Percentiles rank a stretch among this genome's conserved stretches.
phyloP scores from a whole-genome alignment of 2,888 invertebrate genomes.

The Drosophila borborema region DNA sequence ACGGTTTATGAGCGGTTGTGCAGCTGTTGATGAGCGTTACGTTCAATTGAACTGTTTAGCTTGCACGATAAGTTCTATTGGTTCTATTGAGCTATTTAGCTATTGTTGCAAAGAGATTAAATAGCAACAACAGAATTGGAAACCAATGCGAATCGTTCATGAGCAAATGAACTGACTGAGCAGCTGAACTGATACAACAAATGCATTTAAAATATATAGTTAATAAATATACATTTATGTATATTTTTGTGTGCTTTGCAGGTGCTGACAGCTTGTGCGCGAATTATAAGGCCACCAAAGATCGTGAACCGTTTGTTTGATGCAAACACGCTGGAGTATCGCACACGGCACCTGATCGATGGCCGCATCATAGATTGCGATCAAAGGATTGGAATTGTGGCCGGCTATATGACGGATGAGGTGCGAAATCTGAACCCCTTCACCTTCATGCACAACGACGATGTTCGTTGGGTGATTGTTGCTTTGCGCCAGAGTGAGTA shows the following conservation, averaged over 20 bases:
- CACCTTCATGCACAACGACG: constrained; percentile 95
- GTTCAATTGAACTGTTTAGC: background rate
- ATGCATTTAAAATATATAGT: background rate
- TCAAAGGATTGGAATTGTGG: constrained; percentile 94
- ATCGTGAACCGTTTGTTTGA: constrained; percentile 89
- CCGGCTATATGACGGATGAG: constrained; percentile 95
- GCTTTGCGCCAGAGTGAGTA: constrained; percentile 93
- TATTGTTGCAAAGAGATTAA: background rate
- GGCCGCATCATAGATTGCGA: constrained; percentile 96
- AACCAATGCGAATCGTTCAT: background rate
- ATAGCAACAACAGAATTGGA: background rate
- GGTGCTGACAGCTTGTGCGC: constrained; percentile 91
- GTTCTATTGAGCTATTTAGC: constrained; percentile 2
- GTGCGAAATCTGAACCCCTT: constrained; percentile 95
- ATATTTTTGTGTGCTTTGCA: constrained; percentile 53
- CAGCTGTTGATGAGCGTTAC: background rate
- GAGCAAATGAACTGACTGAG: background rate
- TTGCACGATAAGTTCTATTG: background rate
- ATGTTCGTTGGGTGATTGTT: constrained; percentile 95
- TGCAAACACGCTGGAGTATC: constrained; percentile 92
- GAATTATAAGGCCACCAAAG: constrained; percentile 89
- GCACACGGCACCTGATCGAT: constrained; percentile 94
- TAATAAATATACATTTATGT: background rate
- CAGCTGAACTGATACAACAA: background rate
- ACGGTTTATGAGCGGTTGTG: background rate